These are phyloP conservation scores for Nomada fucata DNA, from an alignment of 2,888 invertebrate genomes.

Conservation along the genomic window DNA sequence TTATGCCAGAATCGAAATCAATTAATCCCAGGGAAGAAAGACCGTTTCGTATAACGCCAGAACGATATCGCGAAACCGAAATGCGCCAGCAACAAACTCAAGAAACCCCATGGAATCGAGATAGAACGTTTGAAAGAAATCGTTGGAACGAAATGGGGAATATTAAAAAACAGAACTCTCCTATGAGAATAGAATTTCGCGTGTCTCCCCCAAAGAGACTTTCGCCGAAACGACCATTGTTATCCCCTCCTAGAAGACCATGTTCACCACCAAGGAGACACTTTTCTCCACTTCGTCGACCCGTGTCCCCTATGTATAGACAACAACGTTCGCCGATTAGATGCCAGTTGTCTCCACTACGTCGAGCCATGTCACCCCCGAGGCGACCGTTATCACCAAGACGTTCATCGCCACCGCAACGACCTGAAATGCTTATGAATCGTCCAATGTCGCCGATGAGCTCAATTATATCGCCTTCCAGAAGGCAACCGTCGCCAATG, in stretches of 20 bases:
- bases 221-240: conserved; percentile 69
- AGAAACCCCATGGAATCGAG: conserved; percentile 62
- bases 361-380: conserved; percentile 41
- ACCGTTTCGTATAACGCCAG: conserved; percentile 26
- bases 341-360: conserved; percentile 47
- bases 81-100: conserved; percentile 54
- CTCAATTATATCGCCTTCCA: neutral
- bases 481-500: conserved; percentile 41
- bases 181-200: conserved; percentile 55
- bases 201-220: conserved; percentile 52
- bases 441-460: conserved; percentile 63
- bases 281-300: conserved; percentile 45
- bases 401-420: conserved; percentile 56
- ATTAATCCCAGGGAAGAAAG: neutral
- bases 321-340: conserved; percentile 52
- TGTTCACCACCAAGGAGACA: conserved; percentile 68
- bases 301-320: conserved; percentile 35
- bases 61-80: conserved; percentile 52
- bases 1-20: conserved; percentile 49
- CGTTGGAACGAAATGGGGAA: conserved; percentile 54
- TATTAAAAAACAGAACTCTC: conserved; percentile 54
- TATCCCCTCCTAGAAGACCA: conserved; percentile 64
- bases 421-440: conserved; percentile 26
- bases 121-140: conserved; percentile 46
- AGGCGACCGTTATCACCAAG: conserved; percentile 58